These are phyloP conservation scores for Piscicola geometra DNA, from an alignment of 2,888 invertebrate genomes.

Conservation along the genomic window DNA sequence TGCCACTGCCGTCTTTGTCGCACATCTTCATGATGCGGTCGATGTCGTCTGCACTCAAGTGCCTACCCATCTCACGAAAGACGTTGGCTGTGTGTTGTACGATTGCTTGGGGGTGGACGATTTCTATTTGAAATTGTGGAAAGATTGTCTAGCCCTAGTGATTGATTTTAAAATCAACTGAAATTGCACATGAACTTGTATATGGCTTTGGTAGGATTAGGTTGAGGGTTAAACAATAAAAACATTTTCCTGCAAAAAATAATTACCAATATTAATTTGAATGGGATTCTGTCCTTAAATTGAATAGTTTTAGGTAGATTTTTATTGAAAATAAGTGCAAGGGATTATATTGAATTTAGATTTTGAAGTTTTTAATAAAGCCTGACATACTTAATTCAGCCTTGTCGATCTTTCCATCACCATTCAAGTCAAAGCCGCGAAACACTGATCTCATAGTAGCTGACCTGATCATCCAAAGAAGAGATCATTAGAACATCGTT, in stretches of 20 bases:
- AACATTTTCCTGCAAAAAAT: not conserved
- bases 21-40: constrained; percentile 36
- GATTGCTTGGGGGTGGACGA: too few relatives aligned
- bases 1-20: constrained; percentile 37
- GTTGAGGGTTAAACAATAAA: constrained; percentile 1
- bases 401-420: constrained; percentile 35
- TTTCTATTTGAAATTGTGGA: too few relatives aligned
- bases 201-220: too few relatives aligned
- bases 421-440: constrained; percentile 37
- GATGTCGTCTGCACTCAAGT: constrained; percentile 33
- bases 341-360: not conserved
- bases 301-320: too few relatives aligned
- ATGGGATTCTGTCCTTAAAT: too few relatives aligned
- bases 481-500: not conserved
- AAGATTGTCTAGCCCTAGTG: too few relatives aligned
- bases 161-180: too few relatives aligned
- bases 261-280: too few relatives aligned
- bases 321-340: too few relatives aligned
- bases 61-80: constrained; percentile 38
- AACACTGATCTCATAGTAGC: constrained; percentile 37
- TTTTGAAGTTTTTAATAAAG: too few relatives aligned
- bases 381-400: constrained; percentile 31
- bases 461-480: not conserved
- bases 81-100: constrained; percentile 18
- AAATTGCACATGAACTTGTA: too few relatives aligned